Base-by-base conservation (phyloP, 1,140 invertebrate genomes). In the Paracyclopina nana region DNA sequence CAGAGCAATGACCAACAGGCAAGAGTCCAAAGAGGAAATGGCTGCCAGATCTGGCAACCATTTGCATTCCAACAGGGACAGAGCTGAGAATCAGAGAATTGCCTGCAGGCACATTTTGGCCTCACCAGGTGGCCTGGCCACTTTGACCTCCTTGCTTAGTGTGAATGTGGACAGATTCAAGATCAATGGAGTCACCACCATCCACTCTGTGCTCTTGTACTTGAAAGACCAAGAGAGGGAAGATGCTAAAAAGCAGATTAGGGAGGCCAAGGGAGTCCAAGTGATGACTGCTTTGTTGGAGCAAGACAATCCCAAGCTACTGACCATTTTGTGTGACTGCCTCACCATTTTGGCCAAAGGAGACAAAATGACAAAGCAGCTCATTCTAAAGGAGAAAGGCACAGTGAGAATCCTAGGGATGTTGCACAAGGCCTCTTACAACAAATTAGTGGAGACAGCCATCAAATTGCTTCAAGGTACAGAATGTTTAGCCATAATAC, bases 321-420 rank as follows among this genome's bases (percentile, higher is more conserved):
- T 96, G 56, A 88, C 91, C 5, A 91, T 96, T 62, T 88, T 96
- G n/a, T 96, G 92, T 2, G 94, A 99, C 67, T 98, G 91, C 62
- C 72, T 98, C 20, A 91, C 96, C 66, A 95, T 97, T 63, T 68
- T 99, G 54, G 90, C 92, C 6, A 95, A 94, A 63, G 91, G 90
- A n/a, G 30, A 48, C 27, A 16, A 26, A 64, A 91, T 97, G 65
- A 91, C 85, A 62, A 98, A 97, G 69, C 68, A 95, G 1, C 94
- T 96, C 53, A 97, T 99, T 60, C 68, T 98, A 11, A 87, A 90
- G 4, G 90, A 84, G 45, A 88, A 94, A 60, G 94, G 92, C 20
- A 92, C 92, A 1, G 82, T 83, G 57, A 88, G 95, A 65, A 68
- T 99, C 48, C 88, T 99, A 6, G 77, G 90, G 53, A 97, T 98